Base-by-base conservation (phyloP, 2,888 invertebrate species). In the Mesorhabditis sp. region DNA sequence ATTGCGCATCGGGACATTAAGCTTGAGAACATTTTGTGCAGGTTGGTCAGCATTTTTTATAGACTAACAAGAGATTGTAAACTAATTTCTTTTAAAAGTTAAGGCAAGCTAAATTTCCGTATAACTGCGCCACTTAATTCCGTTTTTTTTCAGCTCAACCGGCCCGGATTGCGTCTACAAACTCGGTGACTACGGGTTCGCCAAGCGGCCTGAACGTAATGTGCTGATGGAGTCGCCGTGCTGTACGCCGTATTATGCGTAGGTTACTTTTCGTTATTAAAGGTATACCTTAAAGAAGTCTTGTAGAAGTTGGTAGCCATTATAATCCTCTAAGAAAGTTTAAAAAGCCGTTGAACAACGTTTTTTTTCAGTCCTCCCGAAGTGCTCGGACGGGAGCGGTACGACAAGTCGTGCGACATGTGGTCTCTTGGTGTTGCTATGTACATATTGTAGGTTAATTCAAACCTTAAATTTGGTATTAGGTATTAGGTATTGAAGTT, bases 371-470 rank as follows among this genome's bases (percentile, higher is more conserved):
- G 79, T 13, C 80, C 90, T 90, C 91, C 91, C 28, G 91, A 97
- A 90, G 96, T 97, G 4, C 88, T 98, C 68, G 95, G 95, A 3
- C 94, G 95, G 4, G 94, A 95, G 87, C 95, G 95, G 86, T 98
- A 97, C 86, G 96, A 98, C 88, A 96, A 95, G 87, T 94, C 95
- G 79, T 98, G 98, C 89, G 98, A 98, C 89, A 92, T 98, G 87
- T 98, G 98, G 97, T 95, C 95, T 0, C 88, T 98, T 72, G 97
- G 97, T 44, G 97, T 98, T 45, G 97, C 97, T 74, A 97, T 96
- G 94, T 98, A 98, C 87, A 98, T 98, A 84, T 88, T 98, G 89
- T 92, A 88, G 90, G 91, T 89, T 76, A 50, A 13, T 50, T 50
- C 7, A 50, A 50, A n/a, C 58, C 58, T 50, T 50, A n/a, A 50